Conservation (phyloP, 2,797 vertebrate species). For the Urocyon cinereoargenteus region DNA sequence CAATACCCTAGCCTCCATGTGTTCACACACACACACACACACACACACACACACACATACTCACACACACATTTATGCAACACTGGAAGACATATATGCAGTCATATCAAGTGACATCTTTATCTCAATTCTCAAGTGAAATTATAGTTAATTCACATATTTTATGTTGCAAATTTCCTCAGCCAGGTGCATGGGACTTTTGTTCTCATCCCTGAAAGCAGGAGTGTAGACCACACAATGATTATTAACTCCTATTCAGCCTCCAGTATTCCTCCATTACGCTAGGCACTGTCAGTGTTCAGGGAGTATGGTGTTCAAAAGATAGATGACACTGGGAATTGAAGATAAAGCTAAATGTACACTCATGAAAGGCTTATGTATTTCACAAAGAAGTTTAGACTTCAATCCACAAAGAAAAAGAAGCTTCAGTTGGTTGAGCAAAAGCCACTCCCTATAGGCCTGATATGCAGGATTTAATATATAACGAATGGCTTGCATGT, state of each 20-base stretch:
- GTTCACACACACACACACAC: not conserved
- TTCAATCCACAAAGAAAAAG: not conserved
- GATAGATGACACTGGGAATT: not conserved
- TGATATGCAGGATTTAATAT: not conserved
- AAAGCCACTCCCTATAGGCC: not conserved
- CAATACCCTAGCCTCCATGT: not conserved
- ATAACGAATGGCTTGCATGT: not conserved
- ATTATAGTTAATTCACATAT: not conserved
- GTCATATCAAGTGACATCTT: not conserved
- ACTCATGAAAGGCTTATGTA: not conserved
- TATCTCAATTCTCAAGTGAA: not conserved
- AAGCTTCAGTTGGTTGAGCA: not conserved
- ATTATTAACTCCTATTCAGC: not conserved
- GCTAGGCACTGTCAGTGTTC: not conserved
- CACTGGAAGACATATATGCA: not conserved
- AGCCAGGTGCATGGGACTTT: not conserved
- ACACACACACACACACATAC: not conserved
- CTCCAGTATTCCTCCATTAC: not conserved
- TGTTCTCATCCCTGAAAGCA: not conserved
- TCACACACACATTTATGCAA: not conserved
- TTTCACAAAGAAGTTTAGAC: not conserved
- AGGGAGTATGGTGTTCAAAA: not conserved
- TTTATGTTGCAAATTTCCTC: not conserved
- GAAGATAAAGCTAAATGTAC: not conserved
- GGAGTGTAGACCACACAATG: not conserved